Evolutionary conservation across 2,797 vertebrate genomes (phyloP), one percentile per base, ranked within the genome.

Genomic region (Cossypha polioptera): DNA sequence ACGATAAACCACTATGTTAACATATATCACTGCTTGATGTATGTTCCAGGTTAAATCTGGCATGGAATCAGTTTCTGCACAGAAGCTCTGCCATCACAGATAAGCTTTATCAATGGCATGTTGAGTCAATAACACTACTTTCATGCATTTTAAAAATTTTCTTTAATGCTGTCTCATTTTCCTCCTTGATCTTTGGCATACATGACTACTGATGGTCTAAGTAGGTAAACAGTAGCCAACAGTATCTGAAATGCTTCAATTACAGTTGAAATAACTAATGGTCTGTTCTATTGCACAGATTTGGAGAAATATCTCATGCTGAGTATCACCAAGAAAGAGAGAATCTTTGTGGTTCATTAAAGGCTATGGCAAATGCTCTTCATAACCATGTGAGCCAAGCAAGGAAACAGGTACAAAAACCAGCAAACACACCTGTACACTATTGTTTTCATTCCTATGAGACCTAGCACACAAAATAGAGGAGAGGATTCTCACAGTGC

Each of bases 91-190:
- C n/a, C 8, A 0, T 53, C 45, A 55, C 33, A 67, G 40, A n/a
- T 7, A 61, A 57, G 14, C 8, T 87, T 47, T 68, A 21, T 36
- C 24, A 50, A 14, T 10, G 24, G 7, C 11, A 21, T 5, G 14
- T 71, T 63, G 40, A 71, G 59, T 45, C n/a, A 53, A 29, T 65
- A 26, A 42, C 12, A 43, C 7, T 47, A 5, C 1, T 61, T 87
- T 54, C 2, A 38, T 5, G 3, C 0, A 24, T 25, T 61, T 66
- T 19, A 29, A 8, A n/a, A 4, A 1, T 4, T 43, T 61, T 4
- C 19, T 86, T 58, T 35, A 69, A 29, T 35, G 3, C 2, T 77
- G 59, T 77, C 14, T n/a, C 1, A 31, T 74, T 71, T 55, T 25
- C 9, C 16, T 72, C 12, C 29, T 72, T 59, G 25, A 20, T n/a